Evolutionary conservation across 2,797 vertebrate species (phyloP).

Genomic region (Tadarida brasiliensis): DNA sequence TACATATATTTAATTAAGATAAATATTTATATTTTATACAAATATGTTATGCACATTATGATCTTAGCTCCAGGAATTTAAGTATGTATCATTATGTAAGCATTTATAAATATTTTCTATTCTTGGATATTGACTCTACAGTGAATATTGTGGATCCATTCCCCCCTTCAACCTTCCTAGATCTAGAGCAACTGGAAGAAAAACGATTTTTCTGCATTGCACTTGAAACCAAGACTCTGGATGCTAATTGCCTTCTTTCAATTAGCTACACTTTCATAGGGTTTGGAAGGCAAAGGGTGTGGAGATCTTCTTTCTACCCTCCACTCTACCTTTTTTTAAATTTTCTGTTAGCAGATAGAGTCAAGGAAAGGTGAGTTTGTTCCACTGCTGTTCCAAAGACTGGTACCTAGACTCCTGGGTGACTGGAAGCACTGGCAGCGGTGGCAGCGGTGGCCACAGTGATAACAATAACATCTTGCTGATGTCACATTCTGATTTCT

Average conservation of each 20-base stretch:
- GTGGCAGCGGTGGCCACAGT: background rate
- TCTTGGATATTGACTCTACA: background rate
- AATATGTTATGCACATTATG: constrained; percentile 1
- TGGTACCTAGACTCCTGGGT: background rate
- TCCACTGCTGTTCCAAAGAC: background rate
- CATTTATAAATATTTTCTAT: constrained; percentile 21
- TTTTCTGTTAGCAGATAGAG: background rate
- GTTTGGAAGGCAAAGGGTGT: background rate
- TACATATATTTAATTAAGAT: background rate
- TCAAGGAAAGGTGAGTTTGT: background rate
- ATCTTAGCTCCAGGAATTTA: background rate
- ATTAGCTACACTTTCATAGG: background rate
- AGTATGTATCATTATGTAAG: background rate
- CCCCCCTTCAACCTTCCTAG: background rate
- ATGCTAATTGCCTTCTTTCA: background rate
- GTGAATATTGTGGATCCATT: background rate
- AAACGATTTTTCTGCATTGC: background rate
- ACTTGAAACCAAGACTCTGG: background rate
- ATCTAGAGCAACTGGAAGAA: background rate
- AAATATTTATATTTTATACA: background rate
- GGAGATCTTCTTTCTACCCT: background rate
- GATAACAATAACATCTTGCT: background rate
- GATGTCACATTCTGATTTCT: background rate
- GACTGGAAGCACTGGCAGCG: background rate
- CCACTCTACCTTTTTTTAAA: no score